phyloP scores from a whole-genome alignment of 2,113 vertebrate genomes.

The Isichthys henryi region DNA sequence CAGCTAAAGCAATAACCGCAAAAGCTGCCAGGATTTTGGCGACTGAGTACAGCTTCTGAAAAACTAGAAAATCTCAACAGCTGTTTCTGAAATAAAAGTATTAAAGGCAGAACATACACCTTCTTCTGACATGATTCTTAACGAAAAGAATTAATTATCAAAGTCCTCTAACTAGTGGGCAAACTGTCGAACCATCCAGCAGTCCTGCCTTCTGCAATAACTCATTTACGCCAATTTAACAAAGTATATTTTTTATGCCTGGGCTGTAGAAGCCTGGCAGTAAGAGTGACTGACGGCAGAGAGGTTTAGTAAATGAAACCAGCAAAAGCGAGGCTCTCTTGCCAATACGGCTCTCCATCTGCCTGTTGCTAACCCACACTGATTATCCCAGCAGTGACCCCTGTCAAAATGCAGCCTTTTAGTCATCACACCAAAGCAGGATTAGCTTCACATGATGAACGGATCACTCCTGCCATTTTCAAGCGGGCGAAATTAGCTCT shows the following conservation, averaged over 20 bases:
- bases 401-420: neutral
- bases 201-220: neutral
- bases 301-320: neutral
- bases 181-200: neutral
- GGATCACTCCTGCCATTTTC: neutral
- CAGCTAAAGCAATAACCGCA: neutral
- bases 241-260: neutral
- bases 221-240: neutral
- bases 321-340: neutral
- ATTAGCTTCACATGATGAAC: slow-evolving; percentile 3
- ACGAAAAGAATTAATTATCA: neutral
- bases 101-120: neutral
- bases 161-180: neutral
- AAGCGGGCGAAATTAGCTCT: neutral
- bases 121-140: neutral
- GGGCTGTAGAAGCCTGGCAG: neutral
- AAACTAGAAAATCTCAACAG: neutral
- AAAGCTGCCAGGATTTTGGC: neutral
- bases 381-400: neutral
- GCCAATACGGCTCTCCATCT: neutral
- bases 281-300: neutral
- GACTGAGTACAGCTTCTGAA: neutral
- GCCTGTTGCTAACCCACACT: neutral
- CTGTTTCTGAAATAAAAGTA: neutral
- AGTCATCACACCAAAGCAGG: neutral